Evolutionary conservation across 2,113 vertebrate genomes (phyloP), one percentile per base, ranked within the genome.

Genomic region (Crypturellus undulatus): DNA sequence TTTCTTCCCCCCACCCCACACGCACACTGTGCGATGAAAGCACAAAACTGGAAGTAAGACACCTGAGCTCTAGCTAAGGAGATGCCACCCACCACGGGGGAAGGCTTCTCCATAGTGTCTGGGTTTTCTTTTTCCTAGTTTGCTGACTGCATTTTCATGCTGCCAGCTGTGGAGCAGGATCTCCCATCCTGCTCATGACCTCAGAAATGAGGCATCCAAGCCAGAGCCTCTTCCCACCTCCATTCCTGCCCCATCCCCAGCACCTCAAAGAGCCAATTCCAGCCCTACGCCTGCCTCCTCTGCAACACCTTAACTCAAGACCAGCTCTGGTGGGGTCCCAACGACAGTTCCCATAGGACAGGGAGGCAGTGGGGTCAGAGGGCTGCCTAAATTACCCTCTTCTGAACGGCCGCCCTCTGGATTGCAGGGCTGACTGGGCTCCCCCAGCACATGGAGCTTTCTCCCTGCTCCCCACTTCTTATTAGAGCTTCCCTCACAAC

Each of bases 221-320:
- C 7, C 18, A 87, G 64, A 87, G 24, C 24, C 54, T 56, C 38
- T 40, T 75, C 6, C 43, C 34, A 40, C 68, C 9, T 72, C 38
- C 42, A 0, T 45, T 63, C 30, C 58, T 59, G n/a, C 34, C n/a
- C 76, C 40, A 30, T 12, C 16, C 12, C 22, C 32, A 54, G 51
- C 19, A 71, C 25, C 38, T 34, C 6, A 22, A 2, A 9, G 25
- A 64, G 28, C 34, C 40, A 47, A 13, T 51, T 89, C 51, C 43
- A 52, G 38, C 16, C 18, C 3, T 2, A 45, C 25, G 32, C 30
- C 64, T 67, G 42, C 36, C 28, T 12, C 18, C 64, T 30, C 2
- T 0, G 0, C 36, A 56, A 36, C 38, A 68, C 8, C 52, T 36
- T 13, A 34, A 0, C 43, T 79, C 72, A 75, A 45, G 17, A 4